These are phyloP conservation scores for Notodonta dromedarius DNA, from an alignment of 2,888 invertebrate species.

Conservation along the genomic window DNA sequence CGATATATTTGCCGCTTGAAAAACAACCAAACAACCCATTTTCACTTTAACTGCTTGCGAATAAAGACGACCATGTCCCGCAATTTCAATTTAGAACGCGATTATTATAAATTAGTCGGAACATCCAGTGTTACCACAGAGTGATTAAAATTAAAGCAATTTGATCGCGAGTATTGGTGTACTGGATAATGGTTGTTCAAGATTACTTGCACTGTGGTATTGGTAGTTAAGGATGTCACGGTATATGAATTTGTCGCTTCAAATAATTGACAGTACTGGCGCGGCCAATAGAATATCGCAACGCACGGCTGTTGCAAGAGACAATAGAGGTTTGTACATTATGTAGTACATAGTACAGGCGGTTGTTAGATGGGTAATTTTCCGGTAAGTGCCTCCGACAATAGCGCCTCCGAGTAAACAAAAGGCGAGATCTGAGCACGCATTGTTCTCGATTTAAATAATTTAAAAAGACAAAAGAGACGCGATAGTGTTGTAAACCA, in stretches of 20 bases:
- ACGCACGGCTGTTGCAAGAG: constrained; percentile 37
- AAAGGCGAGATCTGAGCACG: constrained; percentile 55
- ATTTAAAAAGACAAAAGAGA: constrained; percentile 57
- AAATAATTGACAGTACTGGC: constrained; percentile 51
- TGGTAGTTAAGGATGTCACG: constrained; percentile 40
- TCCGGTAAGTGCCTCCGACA: constrained; percentile 73
- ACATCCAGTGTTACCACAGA: constrained; percentile 33
- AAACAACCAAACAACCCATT: constrained; percentile 18
- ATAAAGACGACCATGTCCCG: constrained; percentile 19
- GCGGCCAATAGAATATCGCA: constrained; percentile 55
- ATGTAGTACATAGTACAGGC: constrained; percentile 47
- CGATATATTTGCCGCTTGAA: constrained; percentile 31
- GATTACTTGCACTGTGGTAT: constrained; percentile 31
- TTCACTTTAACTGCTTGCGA: constrained; percentile 17
- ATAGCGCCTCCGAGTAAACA: constrained; percentile 69
- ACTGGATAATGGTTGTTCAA: constrained; percentile 21
- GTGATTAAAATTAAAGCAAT: constrained; percentile 35
- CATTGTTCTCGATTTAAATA: constrained; percentile 65
- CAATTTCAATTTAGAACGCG: constrained; percentile 18
- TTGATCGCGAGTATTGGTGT: constrained; percentile 26
- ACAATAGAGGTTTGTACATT: constrained; percentile 42
- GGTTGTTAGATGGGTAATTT: constrained; percentile 69
- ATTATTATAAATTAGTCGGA: constrained; percentile 19
- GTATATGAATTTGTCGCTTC: constrained; percentile 65
- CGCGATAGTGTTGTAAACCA: constrained; percentile 41